These are phyloP conservation scores for Hapalemur alaotrensis DNA, from an alignment of 2,797 vertebrate genomes.

Conservation along the genomic window DNA sequence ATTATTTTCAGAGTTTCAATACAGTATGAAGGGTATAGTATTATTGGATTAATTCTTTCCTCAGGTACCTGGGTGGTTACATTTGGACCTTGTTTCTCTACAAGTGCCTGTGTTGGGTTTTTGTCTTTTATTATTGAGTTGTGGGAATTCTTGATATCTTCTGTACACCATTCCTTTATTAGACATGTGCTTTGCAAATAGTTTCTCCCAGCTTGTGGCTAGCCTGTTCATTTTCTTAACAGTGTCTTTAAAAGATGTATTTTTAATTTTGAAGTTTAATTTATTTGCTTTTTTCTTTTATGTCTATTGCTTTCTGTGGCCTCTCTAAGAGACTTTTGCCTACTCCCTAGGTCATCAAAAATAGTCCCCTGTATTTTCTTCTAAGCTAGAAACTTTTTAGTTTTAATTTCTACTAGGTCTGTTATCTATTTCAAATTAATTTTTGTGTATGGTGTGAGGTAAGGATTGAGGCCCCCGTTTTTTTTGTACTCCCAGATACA, in stretches of 20 bases:
- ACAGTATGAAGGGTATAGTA: no score
- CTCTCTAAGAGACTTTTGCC: neutral
- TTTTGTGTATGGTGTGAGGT: neutral
- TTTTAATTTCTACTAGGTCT: neutral
- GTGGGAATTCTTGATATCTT: neutral
- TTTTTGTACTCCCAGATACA: accelerated
- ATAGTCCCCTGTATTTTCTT: neutral
- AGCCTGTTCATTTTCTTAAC: neutral
- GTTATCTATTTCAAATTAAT: neutral
- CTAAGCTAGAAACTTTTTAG: neutral
- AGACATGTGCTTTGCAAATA: neutral
- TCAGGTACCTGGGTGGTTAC: neutral
- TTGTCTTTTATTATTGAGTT: neutral
- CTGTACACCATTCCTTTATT: neutral
- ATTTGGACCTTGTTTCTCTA: neutral
- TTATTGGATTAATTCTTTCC: neutral
- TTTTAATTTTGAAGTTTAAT: slow-evolving; percentile 41
- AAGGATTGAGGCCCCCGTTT: neutral
- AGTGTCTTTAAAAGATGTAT: neutral
- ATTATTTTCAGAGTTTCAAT: neutral
- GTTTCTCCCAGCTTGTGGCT: neutral
- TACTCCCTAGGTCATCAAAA: neutral
- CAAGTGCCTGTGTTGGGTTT: neutral
- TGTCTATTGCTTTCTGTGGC: neutral
- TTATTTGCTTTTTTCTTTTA: neutral